Conservation (phyloP, 2,113 vertebrate species). For the Rhabdomys dilectus region DNA sequence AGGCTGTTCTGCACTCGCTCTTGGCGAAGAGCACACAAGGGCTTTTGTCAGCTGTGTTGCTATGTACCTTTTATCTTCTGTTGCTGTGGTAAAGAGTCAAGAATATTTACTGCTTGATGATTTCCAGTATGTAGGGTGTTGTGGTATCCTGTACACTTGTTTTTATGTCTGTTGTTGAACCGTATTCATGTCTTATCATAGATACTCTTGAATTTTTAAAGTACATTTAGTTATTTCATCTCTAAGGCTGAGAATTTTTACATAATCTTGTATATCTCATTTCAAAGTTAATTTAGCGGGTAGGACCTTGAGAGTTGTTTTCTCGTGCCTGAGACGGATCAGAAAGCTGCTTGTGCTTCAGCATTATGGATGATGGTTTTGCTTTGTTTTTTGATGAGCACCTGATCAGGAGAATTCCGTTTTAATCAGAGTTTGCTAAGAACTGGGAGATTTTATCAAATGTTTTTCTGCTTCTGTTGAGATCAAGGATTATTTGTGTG, state of each 20-base stretch:
- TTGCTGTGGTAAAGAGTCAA: constrained; percentile 27
- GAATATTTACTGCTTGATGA: neutral
- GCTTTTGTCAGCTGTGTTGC: neutral
- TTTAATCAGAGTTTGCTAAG: constrained; percentile 29
- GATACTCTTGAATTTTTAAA: constrained; percentile 1
- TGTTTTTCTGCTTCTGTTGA: constrained; percentile 21
- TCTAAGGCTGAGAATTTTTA: neutral
- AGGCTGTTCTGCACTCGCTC: neutral
- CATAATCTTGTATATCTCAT: neutral
- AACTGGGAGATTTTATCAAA: constrained; percentile 5
- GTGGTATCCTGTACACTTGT: neutral
- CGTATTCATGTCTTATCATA: neutral
- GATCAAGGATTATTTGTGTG: neutral
- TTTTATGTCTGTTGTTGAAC: neutral
- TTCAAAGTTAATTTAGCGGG: neutral
- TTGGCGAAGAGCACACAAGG: neutral
- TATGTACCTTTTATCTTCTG: neutral
- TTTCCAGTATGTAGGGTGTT: neutral
- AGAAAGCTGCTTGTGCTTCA: neutral
- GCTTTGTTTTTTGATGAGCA: neutral
- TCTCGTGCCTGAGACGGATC: neutral
- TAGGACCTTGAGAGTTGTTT: neutral
- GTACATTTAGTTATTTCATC: constrained; percentile 20
- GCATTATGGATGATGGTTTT: neutral
- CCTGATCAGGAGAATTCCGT: neutral